phyloP scores from a whole-genome alignment of 2,888 invertebrate genomes.

The Drosophila nr. fundita region DNA sequence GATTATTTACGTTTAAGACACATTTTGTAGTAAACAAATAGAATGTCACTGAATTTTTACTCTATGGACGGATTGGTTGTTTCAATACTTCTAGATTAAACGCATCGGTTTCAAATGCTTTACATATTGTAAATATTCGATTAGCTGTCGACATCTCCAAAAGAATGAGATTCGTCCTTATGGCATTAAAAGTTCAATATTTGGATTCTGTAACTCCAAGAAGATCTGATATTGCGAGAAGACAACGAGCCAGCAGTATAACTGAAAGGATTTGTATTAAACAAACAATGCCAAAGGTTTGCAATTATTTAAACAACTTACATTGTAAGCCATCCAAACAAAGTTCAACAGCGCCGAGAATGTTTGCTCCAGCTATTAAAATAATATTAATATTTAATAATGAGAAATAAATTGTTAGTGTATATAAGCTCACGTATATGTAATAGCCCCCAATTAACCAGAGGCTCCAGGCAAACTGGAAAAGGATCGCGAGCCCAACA shows the following conservation, averaged over 20 bases:
- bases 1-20: constrained; percentile 50
- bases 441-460: constrained; percentile 96
- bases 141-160: background rate
- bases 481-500: constrained; percentile 89
- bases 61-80: constrained; percentile 55
- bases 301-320: constrained; percentile 79
- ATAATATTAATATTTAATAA: constrained; percentile 1
- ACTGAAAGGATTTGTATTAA: constrained; percentile 85
- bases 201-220: constrained; percentile 92
- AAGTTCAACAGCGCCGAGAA: constrained; percentile 91
- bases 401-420: background rate
- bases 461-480: constrained; percentile 92
- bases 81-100: constrained; percentile 29
- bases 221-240: constrained; percentile 94
- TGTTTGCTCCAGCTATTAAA: constrained; percentile 90
- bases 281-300: background rate
- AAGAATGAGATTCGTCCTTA: constrained; percentile 34
- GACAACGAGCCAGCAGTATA: constrained; percentile 94
- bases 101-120: constrained; percentile 16
- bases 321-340: constrained; percentile 94
- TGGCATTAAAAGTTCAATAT: constrained; percentile 89
- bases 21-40: constrained; percentile 31
- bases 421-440: constrained; percentile 90
- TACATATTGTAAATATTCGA: constrained; percentile 30
- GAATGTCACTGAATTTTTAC: constrained; percentile 20